These are phyloP conservation scores for Siphlonurus alternatus DNA, from an alignment of 2,888 invertebrate species.

Conservation along the genomic window DNA sequence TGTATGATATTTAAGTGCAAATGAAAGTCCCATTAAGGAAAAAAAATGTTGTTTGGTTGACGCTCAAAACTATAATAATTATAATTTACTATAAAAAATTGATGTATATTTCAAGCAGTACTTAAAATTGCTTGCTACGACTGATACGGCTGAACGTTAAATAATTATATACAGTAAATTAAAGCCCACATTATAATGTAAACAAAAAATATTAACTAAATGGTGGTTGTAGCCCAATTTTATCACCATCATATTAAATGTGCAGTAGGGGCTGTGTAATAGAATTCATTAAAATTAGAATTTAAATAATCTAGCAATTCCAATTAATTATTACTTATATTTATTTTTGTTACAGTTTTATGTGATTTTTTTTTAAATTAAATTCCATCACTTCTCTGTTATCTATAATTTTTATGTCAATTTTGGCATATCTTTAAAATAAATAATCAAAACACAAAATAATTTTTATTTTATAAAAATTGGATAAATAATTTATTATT, in stretches of 20 bases:
- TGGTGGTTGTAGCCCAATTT: not conserved
- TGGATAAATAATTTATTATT: not conserved
- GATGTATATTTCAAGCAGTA: not conserved
- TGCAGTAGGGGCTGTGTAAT: not conserved
- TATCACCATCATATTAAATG: not conserved
- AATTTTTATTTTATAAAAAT: not conserved
- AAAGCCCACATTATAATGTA: not conserved
- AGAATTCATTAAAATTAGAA: not conserved
- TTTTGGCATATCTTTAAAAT: not conserved
- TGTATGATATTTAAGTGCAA: too few relatives aligned
- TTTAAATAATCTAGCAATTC: not conserved
- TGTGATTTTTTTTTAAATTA: too few relatives aligned
- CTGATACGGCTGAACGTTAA: not conserved
- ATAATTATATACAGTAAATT: not conserved
- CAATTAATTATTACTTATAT: not conserved
- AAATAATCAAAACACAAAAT: not conserved
- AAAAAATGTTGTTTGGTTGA: not conserved
- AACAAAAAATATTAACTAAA: not conserved
- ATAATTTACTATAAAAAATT: too few relatives aligned
- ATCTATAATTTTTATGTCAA: not conserved
- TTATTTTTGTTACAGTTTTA: too few relatives aligned
- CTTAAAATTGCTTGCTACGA: not conserved
- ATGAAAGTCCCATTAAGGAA: not conserved
- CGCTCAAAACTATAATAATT: too few relatives aligned
- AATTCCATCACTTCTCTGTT: too few relatives aligned